Base-by-base conservation (phyloP, 2,113 vertebrate genomes). In the Cyanoramphus novaezelandiae region DNA sequence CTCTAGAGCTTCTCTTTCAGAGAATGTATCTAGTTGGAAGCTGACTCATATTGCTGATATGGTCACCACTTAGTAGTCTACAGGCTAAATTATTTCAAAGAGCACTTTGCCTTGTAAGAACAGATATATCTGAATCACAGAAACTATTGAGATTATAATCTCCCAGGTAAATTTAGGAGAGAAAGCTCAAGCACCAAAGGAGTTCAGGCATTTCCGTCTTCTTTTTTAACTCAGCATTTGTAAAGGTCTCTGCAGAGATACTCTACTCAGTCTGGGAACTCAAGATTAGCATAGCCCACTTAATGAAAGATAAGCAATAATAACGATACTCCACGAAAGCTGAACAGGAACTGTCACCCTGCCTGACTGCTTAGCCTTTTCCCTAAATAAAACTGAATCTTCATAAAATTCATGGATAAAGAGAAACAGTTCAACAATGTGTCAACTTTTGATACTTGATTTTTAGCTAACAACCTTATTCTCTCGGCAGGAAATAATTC, bases 31-130 rank as follows among this genome's bases (percentile, higher is more conserved):
- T 27, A 21, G 23, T 23, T 39, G 55, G 53, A 81, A 37, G 33
- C 23, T 74, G 80, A 80, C 6, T 70, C 15, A 12, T 47, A 27
- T 10, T 41, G 8, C 4, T 0, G 0, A 21, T 47, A n/a, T 1
- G 2, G 33, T 81, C 50, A 31, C 23, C 31, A 37, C 14, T 47
- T 77, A 23, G 21, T 10, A 33, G 3, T 59, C 29, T 82, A 33
- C 23, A 63, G 7, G 1, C 1, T 17, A 43, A 92, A 39, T 27
- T 60, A 4, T 33, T 92, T 71, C 33, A 25, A 67, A 75, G 9
- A 55, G 0, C 0, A 1, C 7, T 64, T 75, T 81, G 2, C 1
- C 15, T 72, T 69, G 35, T 72, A 49, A 70, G 18, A 81, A 13
- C 13, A 50, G 46, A 46, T 4, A 64, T 10, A 27, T 25, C 24